Base-by-base conservation (phyloP, 1,140 invertebrate species). In the Scylla paramamosain region DNA sequence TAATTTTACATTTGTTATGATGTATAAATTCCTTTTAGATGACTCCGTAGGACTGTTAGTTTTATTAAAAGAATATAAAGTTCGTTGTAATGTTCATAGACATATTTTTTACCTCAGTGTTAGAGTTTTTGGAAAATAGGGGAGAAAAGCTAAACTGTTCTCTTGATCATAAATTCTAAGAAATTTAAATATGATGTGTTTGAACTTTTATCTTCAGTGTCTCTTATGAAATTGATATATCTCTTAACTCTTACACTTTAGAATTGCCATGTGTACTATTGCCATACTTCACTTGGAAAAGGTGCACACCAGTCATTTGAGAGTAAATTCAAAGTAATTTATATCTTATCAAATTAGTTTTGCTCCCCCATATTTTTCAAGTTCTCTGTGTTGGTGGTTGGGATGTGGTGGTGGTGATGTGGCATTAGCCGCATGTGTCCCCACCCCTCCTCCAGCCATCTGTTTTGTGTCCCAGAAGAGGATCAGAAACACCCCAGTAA, bases 101-200 rank as follows among this genome's bases (percentile, higher is more conserved):
- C 94, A 95, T 93, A 95, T 95, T 95, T 95, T 95, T 93, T 95
- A 95, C 84, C 84, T 95, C 94, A 95, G 92, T 95, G 91, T 95
- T 93, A 67, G 94, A 95, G 94, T 52, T 52, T 95, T 92, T 95
- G 94, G 88, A 95, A 95, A 93, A 45, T 89, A 52, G 84, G 77
- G 91, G 94, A 95, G 90, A 89, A 83, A 39, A 77, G 20, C 39
- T 77, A 77, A 25, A 77, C 25, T 77, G 1, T 77, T 77, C 6
- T n/a, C 8, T n/a, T 77, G 67, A 77, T 25, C 6, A 77, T 77
- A 16, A 77, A n/a, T 77, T 8, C 25, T 77, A 77, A 77, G 67
- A 25, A 25, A n/a, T 8, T 77, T 25, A n/a, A 77, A 77, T 77
- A 16, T 77, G 6, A 77, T 77, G 8, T 77, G 20, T 77, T 77